Percentiles rank a stretch among this genome's conserved stretches.
phyloP scores from a whole-genome alignment of 2,888 invertebrate genomes.

The Drosophila multiciliata region DNA sequence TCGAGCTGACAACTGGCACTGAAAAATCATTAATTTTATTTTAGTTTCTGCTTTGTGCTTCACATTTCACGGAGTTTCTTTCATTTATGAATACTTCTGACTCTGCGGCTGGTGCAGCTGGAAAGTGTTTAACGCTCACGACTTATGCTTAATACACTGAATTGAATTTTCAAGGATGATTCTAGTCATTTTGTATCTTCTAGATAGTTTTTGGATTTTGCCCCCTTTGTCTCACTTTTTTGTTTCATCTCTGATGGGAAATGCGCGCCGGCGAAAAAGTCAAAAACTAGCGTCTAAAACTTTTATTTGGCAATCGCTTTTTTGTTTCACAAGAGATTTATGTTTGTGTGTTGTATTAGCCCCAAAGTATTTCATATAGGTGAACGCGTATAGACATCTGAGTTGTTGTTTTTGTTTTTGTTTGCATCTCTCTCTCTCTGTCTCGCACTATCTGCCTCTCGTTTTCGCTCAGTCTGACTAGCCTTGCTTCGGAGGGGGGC shows the following conservation, averaged over 20 bases:
- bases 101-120: slow-evolving; percentile 28
- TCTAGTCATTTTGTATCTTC: slow-evolving; percentile 16
- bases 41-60: slow-evolving; percentile 44
- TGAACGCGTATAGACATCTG: slow-evolving; percentile 28
- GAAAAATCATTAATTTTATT: slow-evolving; percentile 70
- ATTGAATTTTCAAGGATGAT: slow-evolving; percentile 57
- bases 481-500: slow-evolving; percentile 25
- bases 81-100: slow-evolving; percentile 14
- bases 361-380: slow-evolving; percentile 53
- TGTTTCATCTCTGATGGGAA: background rate
- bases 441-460: background rate
- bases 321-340: slow-evolving; percentile 61
- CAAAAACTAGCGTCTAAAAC: slow-evolving; percentile 40
- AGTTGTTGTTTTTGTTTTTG: slow-evolving; percentile 20
- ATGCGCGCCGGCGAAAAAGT: slow-evolving; percentile 10
- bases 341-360: slow-evolving; percentile 61
- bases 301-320: slow-evolving; percentile 54
- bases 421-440: background rate
- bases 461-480: slow-evolving; percentile 15
- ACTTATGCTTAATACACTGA: slow-evolving; percentile 39
- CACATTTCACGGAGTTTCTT: slow-evolving; percentile 12
- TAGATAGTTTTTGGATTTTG: slow-evolving; percentile 23
- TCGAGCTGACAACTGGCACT: slow-evolving; percentile 20
- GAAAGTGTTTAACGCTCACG: slow-evolving; percentile 30
- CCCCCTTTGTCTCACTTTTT: background rate